Evolutionary conservation across 2,888 invertebrate genomes (phyloP).

Genomic region (Caenorhabditis macrosperma): DNA sequence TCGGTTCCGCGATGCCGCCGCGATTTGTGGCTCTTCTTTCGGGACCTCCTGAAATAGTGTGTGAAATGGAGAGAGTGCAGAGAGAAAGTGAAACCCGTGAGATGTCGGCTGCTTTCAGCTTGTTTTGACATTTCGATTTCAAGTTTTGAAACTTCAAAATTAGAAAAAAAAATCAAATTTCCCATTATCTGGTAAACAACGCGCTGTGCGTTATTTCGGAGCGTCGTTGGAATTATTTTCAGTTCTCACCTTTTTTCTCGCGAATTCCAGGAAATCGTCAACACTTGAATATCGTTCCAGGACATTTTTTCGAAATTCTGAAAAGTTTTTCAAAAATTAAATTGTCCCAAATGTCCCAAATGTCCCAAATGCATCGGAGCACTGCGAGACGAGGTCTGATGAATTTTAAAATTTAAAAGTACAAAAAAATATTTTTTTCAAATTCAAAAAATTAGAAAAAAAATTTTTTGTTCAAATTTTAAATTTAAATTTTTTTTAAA

Average conservation of each 20-base stretch:
- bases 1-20: conserved; percentile 22
- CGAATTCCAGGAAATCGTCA: conserved; percentile 27
- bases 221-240: neutral
- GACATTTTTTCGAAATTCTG: conserved; percentile 30
- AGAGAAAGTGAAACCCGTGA: neutral
- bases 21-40: neutral
- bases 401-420: too few species aligned
- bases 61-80: neutral
- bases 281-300: conserved; percentile 24
- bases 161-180: neutral
- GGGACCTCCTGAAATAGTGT: neutral
- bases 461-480: neutral
- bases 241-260: conserved; percentile 35
- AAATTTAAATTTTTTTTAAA: too few species aligned
- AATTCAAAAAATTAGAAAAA: too few species aligned
- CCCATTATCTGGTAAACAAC: neutral
- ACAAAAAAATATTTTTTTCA: too few species aligned
- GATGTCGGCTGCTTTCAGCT: too few species aligned
- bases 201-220: neutral
- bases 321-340: neutral
- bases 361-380: too few species aligned
- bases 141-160: neutral
- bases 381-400: too few species aligned
- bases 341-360: too few species aligned
- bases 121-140: too few species aligned